Percentiles rank a stretch among this genome's conserved stretches.
Evolutionary conservation across 2,888 invertebrate genomes (phyloP).

Genomic region (Octonoba sinensis): DNA sequence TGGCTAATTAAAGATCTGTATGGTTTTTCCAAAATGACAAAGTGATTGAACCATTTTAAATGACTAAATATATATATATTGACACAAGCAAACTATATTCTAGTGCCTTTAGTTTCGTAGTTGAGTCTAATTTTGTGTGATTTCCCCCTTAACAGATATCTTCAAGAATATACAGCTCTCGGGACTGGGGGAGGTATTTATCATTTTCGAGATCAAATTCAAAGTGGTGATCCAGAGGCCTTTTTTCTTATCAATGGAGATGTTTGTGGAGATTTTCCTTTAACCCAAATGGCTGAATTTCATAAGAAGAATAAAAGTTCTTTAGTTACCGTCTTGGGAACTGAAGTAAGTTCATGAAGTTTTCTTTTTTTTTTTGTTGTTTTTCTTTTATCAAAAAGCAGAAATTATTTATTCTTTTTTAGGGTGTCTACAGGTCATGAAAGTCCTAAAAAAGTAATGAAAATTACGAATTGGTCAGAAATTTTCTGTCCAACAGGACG

Average conservation of each 20-base stretch:
- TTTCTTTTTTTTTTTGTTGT: neutral
- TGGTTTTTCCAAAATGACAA: no score
- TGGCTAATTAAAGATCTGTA: no score
- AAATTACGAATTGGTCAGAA: no score
- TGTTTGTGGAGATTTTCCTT: conserved; percentile 96
- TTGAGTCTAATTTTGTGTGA: neutral
- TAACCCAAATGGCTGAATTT: conserved; percentile 83
- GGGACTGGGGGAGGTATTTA: conserved; percentile 98
- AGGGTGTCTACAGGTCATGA: no score
- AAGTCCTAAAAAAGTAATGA: no score
- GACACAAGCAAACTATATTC: no score
- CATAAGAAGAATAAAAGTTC: conserved; percentile 73
- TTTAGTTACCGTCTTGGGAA: conserved; percentile 86
- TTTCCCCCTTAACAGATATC: conserved; percentile 77
- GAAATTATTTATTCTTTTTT: no score
- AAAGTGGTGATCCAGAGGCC: conserved; percentile 85
- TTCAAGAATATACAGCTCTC: conserved; percentile 93
- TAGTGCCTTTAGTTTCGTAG: no score
- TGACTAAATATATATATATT: no score
- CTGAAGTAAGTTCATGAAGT: conserved; percentile 70
- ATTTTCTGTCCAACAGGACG: no score
- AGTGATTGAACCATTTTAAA: no score
- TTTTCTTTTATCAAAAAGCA: neutral
- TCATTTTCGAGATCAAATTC: conserved; percentile 95
- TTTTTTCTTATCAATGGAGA: conserved; percentile 98